phyloP scores from a whole-genome alignment of 2,113 vertebrate species.

The Orientallactaga bullata region DNA sequence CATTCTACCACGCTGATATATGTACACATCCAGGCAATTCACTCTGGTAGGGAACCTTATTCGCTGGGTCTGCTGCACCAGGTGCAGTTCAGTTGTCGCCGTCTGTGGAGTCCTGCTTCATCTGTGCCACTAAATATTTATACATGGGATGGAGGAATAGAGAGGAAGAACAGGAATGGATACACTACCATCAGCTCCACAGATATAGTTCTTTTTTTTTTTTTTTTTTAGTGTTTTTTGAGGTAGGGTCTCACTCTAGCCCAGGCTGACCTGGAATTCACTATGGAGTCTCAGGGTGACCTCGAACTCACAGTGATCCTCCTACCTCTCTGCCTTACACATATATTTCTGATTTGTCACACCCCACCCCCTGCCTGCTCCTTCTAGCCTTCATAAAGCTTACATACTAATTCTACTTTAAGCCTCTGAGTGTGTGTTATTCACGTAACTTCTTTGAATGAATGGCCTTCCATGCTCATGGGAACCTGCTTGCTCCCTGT shows the following conservation, averaged over 20 bases:
- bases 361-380: background rate
- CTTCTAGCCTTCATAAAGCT: background rate
- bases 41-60: background rate
- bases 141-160: background rate
- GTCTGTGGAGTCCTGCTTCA: background rate
- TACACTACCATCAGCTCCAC: background rate
- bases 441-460: background rate
- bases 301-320: no score
- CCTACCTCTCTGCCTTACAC: background rate
- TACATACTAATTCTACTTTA: background rate
- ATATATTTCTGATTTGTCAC: no score
- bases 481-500: background rate
- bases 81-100: background rate
- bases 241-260: no score
- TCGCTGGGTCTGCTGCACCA: background rate
- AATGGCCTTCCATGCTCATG: background rate
- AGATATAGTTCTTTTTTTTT: background rate
- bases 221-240: no score
- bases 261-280: no score
- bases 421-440: background rate
- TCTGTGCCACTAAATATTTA: background rate
- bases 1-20: background rate
- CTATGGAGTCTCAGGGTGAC: no score
- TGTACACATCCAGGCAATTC: background rate
- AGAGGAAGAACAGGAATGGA: background rate